Conservation (phyloP, 2,888 invertebrate genomes). For the Macaria liturata region DNA sequence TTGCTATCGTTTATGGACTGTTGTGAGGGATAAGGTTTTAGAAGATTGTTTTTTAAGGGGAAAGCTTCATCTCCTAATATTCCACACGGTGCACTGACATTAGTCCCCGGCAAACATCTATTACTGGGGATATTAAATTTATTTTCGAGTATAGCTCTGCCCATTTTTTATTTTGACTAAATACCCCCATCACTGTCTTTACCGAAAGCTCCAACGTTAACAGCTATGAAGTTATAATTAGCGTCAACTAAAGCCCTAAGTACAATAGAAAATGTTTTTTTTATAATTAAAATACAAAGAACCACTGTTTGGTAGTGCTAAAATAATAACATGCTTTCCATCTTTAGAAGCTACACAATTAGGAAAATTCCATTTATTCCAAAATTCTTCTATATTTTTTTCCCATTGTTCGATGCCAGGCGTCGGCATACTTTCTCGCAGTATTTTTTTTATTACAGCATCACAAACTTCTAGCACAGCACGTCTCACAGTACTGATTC, state of each 20-base stretch:
- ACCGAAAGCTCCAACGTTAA: slow-evolving; percentile 24
- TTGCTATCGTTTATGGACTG: slow-evolving; percentile 18
- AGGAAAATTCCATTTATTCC: slow-evolving; percentile 35
- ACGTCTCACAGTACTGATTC: slow-evolving; percentile 24
- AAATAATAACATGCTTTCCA: slow-evolving; percentile 19
- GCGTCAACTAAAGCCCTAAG: slow-evolving; percentile 26
- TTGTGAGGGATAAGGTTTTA: slow-evolving; percentile 28
- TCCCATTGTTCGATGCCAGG: slow-evolving; percentile 20
- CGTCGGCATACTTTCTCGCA: slow-evolving; percentile 24
- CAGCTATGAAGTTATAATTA: slow-evolving; percentile 32
- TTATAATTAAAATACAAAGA: slow-evolving; percentile 24
- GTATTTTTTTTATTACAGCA: slow-evolving; percentile 26
- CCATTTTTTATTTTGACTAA: slow-evolving; percentile 27
- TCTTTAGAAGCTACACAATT: slow-evolving; percentile 23
- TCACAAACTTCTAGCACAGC: slow-evolving; percentile 26
- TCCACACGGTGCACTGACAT: slow-evolving; percentile 18
- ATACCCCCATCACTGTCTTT: slow-evolving; percentile 28
- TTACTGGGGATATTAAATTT: slow-evolving; percentile 29
- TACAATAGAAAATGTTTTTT: slow-evolving; percentile 24
- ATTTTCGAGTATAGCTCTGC: slow-evolving; percentile 29
- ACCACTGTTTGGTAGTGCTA: slow-evolving; percentile 13
- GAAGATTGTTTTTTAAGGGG: slow-evolving; percentile 23
- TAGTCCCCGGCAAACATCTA: slow-evolving; percentile 26
- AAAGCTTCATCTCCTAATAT: slow-evolving; percentile 26
- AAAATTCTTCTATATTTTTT: slow-evolving; percentile 28